Conservation (phyloP, 2,888 invertebrate species). For the Drepanosiphum platanoidis region DNA sequence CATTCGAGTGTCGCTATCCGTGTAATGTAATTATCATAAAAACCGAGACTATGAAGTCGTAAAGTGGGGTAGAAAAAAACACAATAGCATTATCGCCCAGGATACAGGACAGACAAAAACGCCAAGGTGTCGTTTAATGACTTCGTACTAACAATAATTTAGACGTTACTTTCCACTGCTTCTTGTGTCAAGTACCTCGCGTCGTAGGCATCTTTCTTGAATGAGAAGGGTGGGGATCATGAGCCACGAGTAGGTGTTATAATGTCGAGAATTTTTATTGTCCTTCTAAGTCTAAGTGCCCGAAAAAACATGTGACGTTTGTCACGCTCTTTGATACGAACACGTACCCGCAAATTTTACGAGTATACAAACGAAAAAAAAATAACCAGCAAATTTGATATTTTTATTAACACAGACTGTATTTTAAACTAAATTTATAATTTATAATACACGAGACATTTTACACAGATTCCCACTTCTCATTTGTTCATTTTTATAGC, state of each 20-base stretch:
- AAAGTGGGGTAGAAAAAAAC: slow-evolving; percentile 40
- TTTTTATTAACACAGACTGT: neutral
- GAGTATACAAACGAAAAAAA: slow-evolving; percentile 29
- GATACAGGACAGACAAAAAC: slow-evolving; percentile 26
- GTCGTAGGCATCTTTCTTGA: neutral
- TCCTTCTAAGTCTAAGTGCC: slow-evolving; percentile 29
- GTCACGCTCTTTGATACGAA: slow-evolving; percentile 58
- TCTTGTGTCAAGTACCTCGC: slow-evolving; percentile 29
- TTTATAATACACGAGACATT: neutral
- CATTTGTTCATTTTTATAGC: neutral
- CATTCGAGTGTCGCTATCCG: slow-evolving; percentile 17
- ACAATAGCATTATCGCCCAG: slow-evolving; percentile 29
- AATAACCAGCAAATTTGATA: slow-evolving; percentile 39
- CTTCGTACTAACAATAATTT: slow-evolving; percentile 56
- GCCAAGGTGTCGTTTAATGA: slow-evolving; percentile 49
- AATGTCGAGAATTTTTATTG: slow-evolving; percentile 37
- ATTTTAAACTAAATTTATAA: neutral
- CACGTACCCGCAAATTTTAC: slow-evolving; percentile 59
- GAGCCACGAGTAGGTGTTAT: slow-evolving; percentile 18
- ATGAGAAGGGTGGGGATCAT: neutral
- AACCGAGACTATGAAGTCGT: slow-evolving; percentile 56
- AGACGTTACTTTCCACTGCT: slow-evolving; percentile 52
- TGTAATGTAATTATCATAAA: slow-evolving; percentile 54
- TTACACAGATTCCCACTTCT: neutral
- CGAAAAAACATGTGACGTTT: slow-evolving; percentile 37